These are phyloP conservation scores for Euwallacea similis DNA, from an alignment of 1,140 invertebrate genomes.

Conservation along the genomic window DNA sequence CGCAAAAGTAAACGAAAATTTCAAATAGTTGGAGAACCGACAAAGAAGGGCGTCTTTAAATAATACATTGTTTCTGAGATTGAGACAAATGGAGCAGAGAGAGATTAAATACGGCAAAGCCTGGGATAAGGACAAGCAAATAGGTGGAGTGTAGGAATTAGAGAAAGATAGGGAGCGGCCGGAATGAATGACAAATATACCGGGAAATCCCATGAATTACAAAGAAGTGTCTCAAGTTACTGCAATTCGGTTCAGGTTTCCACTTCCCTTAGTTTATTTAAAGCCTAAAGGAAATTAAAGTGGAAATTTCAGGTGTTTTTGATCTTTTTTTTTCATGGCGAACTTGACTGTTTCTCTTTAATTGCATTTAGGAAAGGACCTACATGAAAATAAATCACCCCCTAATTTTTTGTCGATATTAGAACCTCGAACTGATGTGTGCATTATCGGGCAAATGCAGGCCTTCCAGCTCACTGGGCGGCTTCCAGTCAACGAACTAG, in stretches of 20 bases:
- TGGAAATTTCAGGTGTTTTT: slow-evolving; percentile 49
- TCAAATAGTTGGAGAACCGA: slow-evolving; percentile 41
- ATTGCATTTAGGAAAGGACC: background rate
- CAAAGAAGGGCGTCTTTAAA: slow-evolving; percentile 47
- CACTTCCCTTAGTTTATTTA: slow-evolving; percentile 44
- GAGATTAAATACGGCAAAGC: slow-evolving; percentile 50
- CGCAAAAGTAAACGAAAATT: slow-evolving; percentile 40
- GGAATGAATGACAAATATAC: slow-evolving; percentile 54
- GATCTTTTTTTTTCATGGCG: slow-evolving; percentile 25
- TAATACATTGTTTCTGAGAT: slow-evolving; percentile 52
- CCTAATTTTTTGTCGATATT: background rate
- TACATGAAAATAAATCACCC: background rate
- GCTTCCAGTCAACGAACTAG: slow-evolving; percentile 47
- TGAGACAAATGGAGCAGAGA: slow-evolving; percentile 52
- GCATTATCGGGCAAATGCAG: slow-evolving; percentile 50
- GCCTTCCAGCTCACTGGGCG: slow-evolving; percentile 48
- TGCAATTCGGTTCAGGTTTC: slow-evolving; percentile 49
- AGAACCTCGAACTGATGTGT: slow-evolving; percentile 7
- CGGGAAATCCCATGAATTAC: slow-evolving; percentile 54
- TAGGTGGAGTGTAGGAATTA: slow-evolving; percentile 17
- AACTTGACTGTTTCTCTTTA: background rate
- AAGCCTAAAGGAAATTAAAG: slow-evolving; percentile 48
- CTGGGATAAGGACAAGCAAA: slow-evolving; percentile 31
- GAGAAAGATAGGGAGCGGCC: slow-evolving; percentile 36
- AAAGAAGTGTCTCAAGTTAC: slow-evolving; percentile 53